Conservation (phyloP, 2,888 invertebrate genomes). For the Cylloceria caligata region DNA sequence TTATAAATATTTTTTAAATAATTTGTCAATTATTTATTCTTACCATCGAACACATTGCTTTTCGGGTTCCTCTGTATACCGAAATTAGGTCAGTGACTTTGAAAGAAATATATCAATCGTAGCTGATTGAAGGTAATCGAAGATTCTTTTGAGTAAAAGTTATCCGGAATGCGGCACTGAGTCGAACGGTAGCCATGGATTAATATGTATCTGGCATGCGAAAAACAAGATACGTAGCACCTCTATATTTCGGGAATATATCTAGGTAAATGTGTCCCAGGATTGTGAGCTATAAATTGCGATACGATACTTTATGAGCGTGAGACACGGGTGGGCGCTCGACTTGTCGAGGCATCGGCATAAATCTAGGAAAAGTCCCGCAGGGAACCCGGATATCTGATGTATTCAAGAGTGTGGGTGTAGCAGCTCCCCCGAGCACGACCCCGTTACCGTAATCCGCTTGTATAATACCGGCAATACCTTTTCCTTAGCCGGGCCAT, state of each 20-base stretch:
- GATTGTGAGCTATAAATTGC: slow-evolving; percentile 55
- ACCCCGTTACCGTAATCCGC: slow-evolving; percentile 79
- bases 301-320: slow-evolving; percentile 58
- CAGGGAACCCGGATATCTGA: slow-evolving; percentile 57
- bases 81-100: too few species aligned
- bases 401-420: slow-evolving; percentile 51
- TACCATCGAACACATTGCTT: too few species aligned
- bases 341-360: slow-evolving; percentile 71
- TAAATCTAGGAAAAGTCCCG: slow-evolving; percentile 74
- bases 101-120: too few species aligned
- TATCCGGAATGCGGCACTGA: neutral
- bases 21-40: too few species aligned
- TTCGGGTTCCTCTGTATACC: too few species aligned
- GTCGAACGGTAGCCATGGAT: neutral
- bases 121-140: too few species aligned
- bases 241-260: slow-evolving; percentile 26
- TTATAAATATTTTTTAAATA: too few species aligned
- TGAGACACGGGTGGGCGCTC: slow-evolving; percentile 55
- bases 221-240: neutral
- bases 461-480: slow-evolving; percentile 79
- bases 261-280: slow-evolving; percentile 32
- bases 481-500: slow-evolving; percentile 76
- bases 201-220: neutral
- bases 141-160: too few species aligned
- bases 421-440: slow-evolving; percentile 63